Evolutionary conservation across 2,113 vertebrate species (phyloP), one percentile per base, ranked within the genome.

Genomic region (Mesitornis unicolor): DNA sequence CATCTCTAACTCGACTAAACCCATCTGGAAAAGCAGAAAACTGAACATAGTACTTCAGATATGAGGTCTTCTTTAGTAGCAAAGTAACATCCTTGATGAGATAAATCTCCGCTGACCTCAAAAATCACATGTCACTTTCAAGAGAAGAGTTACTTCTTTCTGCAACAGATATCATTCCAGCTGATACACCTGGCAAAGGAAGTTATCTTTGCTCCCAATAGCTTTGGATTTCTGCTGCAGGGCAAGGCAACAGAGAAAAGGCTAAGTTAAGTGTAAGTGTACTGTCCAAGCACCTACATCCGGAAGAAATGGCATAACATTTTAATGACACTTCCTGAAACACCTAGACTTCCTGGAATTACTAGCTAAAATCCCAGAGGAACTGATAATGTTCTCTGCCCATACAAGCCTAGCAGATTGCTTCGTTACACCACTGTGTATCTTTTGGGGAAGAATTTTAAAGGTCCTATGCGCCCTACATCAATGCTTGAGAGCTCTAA

Each of bases 321-420:
- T 83, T 95, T 71, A 90, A 70, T 38, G 88, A 36, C 51, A 68
- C 56, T 95, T 96, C 91, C 87, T 87, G 67, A 89, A 96, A 91
- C 93, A 95, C 91, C 84, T 85, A 87, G 79, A 86, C 79, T 93
- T 95, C 92, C 90, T 96, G 68, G 75, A 93, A 93, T 70, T 56
- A 63, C 74, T 35, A 74, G 33, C 63, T 88, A 67, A 69, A 77
- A 80, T 67, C 78, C 60, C 84, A 81, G 71, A 64, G 64, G 82
- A 95, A 91, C 10, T 48, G 54, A 40, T 80, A 74, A 78, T 33
- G 11, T 67, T 84, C 54, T 70, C 84, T 63, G 65, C 69, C 35
- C 81, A 77, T n/a, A 75, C 40, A 67, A 79, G 63, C 43, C 56
- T 24, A 85, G 53, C 35, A 87, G 31, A 65, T 16, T 65, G 56